phyloP scores from a whole-genome alignment of 2,888 invertebrate species.

The Unio delphinus region DNA sequence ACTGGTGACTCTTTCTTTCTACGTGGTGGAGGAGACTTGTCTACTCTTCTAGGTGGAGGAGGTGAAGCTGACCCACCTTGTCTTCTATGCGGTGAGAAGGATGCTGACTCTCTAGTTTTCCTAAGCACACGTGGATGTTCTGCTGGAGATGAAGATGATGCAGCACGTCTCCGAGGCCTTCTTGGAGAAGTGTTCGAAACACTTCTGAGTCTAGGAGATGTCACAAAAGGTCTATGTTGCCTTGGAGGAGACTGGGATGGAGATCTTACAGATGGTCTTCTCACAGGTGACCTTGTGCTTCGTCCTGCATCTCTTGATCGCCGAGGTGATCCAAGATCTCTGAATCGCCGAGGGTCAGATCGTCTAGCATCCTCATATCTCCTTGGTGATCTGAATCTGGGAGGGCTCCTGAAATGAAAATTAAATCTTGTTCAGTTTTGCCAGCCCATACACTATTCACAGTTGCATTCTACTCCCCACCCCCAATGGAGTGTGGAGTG shows the following conservation, averaged over 20 bases:
- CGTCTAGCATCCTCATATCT: background rate
- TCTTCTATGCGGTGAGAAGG: conserved; percentile 2
- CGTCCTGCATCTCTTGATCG: background rate
- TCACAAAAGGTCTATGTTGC: background rate
- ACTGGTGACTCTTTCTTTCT: conserved; percentile 1
- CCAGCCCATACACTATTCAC: too few relatives aligned
- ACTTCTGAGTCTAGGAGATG: conserved; percentile 7
- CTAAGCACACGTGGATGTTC: background rate
- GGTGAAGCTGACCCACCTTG: background rate
- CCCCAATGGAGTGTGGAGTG: too few relatives aligned
- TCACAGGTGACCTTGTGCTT: conserved; percentile 5
- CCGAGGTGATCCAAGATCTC: conserved; percentile 2
- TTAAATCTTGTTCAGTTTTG: background rate
- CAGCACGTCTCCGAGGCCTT: conserved; percentile 3
- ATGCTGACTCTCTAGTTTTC: conserved; percentile 1
- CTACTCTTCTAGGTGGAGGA: conserved; percentile 1
- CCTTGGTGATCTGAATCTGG: conserved; percentile 18
- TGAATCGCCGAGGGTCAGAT: conserved; percentile 5
- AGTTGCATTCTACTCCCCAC: too few relatives aligned
- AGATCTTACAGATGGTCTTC: conserved; percentile 4
- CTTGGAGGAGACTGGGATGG: too few relatives aligned
- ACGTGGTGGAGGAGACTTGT: background rate
- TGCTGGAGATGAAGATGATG: background rate
- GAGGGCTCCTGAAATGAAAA: conserved; percentile 21
- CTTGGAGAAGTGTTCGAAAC: conserved; percentile 1